Conservation (phyloP, 2,888 invertebrate genomes). For the Flexamia atlantica region DNA sequence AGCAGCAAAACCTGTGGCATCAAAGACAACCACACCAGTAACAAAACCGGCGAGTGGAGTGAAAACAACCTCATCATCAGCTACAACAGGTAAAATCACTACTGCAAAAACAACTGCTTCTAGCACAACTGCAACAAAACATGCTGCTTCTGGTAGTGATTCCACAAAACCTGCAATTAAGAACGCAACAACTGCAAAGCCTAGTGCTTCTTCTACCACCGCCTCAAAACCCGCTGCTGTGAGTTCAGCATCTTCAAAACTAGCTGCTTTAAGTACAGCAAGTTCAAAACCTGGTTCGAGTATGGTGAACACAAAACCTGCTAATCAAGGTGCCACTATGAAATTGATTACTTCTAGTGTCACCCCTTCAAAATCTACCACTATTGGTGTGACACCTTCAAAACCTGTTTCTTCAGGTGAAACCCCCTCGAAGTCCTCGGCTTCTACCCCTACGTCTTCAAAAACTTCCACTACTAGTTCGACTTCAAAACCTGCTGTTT, state of each 20-base stretch:
- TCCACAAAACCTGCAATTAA: neutral
- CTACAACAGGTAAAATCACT: neutral
- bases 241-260: neutral
- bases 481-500: neutral
- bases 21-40: conserved; percentile 4
- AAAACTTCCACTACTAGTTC: neutral
- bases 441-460: neutral
- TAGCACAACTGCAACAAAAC: neutral
- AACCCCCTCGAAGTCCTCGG: neutral
- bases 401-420: neutral
- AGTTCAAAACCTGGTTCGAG: no score
- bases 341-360: neutral
- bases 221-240: conserved; percentile 3
- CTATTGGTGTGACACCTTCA: neutral
- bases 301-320: no score
- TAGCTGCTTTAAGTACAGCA: neutral
- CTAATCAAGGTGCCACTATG: no score
- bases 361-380: neutral
- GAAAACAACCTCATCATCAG: neutral
- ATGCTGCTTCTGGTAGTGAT: neutral
- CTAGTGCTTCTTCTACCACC: neutral
- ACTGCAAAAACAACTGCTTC: neutral
- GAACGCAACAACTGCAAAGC: neutral
- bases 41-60: neutral
- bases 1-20: conserved; percentile 44